Percentiles rank a stretch among this genome's conserved stretches.
These are phyloP conservation scores for Rutilus rutilus DNA, from an alignment of 2,113 vertebrate species.

Conservation along the genomic window DNA sequence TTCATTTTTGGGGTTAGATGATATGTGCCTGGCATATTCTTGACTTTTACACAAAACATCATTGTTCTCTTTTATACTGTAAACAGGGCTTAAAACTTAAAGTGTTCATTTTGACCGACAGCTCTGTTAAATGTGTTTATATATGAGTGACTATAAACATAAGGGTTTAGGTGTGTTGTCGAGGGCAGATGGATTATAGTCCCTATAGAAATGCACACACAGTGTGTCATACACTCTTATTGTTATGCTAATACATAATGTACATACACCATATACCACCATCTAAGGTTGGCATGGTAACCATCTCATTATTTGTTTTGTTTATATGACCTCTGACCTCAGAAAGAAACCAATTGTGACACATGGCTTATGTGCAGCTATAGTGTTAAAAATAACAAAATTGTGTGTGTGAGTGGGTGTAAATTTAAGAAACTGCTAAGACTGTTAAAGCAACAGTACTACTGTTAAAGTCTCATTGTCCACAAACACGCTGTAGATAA, in stretches of 20 bases:
- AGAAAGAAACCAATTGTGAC: not conserved
- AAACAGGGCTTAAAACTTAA: not conserved
- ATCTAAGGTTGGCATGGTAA: not conserved
- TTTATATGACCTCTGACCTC: not conserved
- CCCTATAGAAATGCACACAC: not conserved
- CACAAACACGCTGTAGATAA: not conserved
- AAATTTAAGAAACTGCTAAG: not conserved
- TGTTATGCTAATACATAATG: not conserved
- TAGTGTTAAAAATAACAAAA: not conserved
- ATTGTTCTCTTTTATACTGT: not conserved
- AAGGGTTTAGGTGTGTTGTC: conserved; percentile 2
- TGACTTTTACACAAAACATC: conserved; percentile 10
- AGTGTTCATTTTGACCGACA: conserved; percentile 16
- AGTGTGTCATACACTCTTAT: not conserved
- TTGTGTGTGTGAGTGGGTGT: not conserved
- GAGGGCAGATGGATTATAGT: not conserved
- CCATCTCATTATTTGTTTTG: not conserved
- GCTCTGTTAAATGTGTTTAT: conserved; percentile 24
- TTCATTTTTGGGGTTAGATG: not conserved
- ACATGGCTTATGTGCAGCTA: not conserved
- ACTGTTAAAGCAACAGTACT: not conserved
- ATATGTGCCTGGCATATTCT: not conserved
- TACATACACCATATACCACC: not conserved
- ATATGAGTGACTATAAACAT: conserved; percentile 2
- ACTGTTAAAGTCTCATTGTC: not conserved